Percentiles rank a stretch among this genome's conserved stretches.
Conservation (phyloP, 1,140 invertebrate species). For the Drosophila kanapiae region DNA sequence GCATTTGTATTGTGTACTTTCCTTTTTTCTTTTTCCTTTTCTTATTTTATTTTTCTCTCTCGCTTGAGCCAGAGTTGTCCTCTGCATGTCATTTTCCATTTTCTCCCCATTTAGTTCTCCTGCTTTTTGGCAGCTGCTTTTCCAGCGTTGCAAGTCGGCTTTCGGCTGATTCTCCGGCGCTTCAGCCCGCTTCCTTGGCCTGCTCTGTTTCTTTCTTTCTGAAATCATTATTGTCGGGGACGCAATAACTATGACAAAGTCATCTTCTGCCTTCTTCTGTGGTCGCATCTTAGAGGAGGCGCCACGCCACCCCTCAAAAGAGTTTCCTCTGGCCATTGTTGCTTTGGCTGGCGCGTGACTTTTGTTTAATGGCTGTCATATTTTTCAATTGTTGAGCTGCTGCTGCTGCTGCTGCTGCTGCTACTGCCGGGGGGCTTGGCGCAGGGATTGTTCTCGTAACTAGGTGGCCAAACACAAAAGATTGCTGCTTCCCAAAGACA, state of each 20-base stretch:
- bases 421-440: conserved; percentile 1
- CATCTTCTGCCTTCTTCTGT: conserved; percentile 51
- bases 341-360: conserved; percentile 14
- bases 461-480: conserved; percentile 16
- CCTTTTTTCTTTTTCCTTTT: conserved; percentile 36
- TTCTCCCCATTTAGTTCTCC: conserved; percentile 42
- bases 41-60: conserved; percentile 6
- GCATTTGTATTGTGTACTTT: conserved; percentile 45
- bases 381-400: conserved; percentile 37
- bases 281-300: conserved; percentile 4
- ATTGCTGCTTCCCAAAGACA: not conserved
- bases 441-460: conserved; percentile 7
- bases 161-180: conserved; percentile 18
- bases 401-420: not conserved
- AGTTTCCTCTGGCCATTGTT: conserved; percentile 16
- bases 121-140: conserved; percentile 71
- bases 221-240: conserved; percentile 67
- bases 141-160: conserved; percentile 60
- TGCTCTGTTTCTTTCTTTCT: conserved; percentile 44
- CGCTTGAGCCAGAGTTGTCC: conserved; percentile 43
- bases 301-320: conserved; percentile 6
- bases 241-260: conserved; percentile 76
- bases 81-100: conserved; percentile 67
- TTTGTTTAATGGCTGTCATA: conserved; percentile 41
- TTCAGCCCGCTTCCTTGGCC: conserved; percentile 3